Evolutionary conservation across 1,140 invertebrate genomes (phyloP).

Genomic region (Nixonia krombeini): DNA sequence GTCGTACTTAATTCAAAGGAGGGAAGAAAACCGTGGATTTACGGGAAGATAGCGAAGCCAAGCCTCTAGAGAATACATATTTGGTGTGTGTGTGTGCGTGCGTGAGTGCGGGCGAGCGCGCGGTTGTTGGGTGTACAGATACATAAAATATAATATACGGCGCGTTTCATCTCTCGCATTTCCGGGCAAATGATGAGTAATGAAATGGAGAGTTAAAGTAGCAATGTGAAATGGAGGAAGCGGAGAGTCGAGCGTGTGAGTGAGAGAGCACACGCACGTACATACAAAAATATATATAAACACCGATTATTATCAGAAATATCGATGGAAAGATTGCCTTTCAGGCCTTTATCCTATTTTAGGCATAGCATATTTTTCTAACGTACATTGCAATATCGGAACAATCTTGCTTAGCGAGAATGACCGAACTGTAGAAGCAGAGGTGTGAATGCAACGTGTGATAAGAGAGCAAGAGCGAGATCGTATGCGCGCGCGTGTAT

Average conservation of each 20-base stretch:
- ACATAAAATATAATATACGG: too few relatives aligned
- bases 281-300: constrained; percentile 21
- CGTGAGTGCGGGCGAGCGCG: too few relatives aligned
- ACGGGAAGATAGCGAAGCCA: too few relatives aligned
- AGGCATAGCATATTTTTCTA: constrained; percentile 73
- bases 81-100: too few relatives aligned
- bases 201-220: constrained; percentile 23
- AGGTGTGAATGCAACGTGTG: constrained; percentile 48
- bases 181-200: constrained; percentile 27
- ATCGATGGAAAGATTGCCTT: constrained; percentile 69
- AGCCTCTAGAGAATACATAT: too few relatives aligned
- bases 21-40: too few relatives aligned
- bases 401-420: constrained; percentile 66
- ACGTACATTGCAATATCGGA: constrained; percentile 68
- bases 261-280: constrained; percentile 13
- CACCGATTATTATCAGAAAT: constrained; percentile 61
- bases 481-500: constrained; percentile 17
- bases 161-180: constrained; percentile 33
- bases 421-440: constrained; percentile 50
- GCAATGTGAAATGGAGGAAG: constrained; percentile 28
- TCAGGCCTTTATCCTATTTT: constrained; percentile 72
- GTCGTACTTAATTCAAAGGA: too few relatives aligned
- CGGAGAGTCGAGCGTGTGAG: constrained; percentile 31
- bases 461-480: constrained; percentile 25
- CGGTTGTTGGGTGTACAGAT: too few relatives aligned